phyloP scores from a whole-genome alignment of 2,797 vertebrate species.

The Enteromius unitaeniatus region DNA sequence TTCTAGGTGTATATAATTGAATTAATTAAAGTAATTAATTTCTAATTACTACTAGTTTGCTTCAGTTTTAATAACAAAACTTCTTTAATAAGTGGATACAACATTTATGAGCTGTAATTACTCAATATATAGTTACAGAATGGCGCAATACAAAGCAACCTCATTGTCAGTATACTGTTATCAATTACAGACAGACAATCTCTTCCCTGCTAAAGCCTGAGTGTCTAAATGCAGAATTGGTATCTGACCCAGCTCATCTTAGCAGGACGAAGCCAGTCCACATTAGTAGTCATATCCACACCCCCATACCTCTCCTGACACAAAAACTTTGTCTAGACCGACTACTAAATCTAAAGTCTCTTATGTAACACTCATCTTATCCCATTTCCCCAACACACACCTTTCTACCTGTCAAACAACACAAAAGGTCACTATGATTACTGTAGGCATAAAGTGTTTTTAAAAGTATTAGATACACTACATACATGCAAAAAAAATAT shows the following conservation, averaged over 20 bases:
- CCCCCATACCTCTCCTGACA: conserved; percentile 22
- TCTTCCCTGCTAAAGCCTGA: background rate
- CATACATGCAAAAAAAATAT: background rate
- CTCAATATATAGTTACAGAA: conserved; percentile 1
- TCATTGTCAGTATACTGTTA: background rate
- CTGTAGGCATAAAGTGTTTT: background rate
- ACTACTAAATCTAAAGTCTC: conserved; percentile 56
- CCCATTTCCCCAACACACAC: background rate
- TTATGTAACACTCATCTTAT: conserved; percentile 63
- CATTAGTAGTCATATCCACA: background rate
- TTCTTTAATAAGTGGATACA: background rate
- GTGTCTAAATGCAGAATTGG: background rate
- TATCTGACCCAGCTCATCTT: conserved; percentile 62
- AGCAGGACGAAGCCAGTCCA: conserved; percentile 44
- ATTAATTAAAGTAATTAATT: too few species aligned
- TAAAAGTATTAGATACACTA: background rate
- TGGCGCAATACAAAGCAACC: background rate
- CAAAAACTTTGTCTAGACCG: conserved; percentile 29
- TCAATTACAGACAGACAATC: background rate
- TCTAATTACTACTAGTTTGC: background rate
- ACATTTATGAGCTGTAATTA: background rate
- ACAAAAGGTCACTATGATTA: background rate
- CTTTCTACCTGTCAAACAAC: background rate
- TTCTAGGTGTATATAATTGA: background rate
- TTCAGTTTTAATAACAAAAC: background rate